Evolutionary conservation across 2,888 invertebrate genomes (phyloP), one percentile per base, ranked within the genome.

Genomic region (Cataglyphis albicans): DNA sequence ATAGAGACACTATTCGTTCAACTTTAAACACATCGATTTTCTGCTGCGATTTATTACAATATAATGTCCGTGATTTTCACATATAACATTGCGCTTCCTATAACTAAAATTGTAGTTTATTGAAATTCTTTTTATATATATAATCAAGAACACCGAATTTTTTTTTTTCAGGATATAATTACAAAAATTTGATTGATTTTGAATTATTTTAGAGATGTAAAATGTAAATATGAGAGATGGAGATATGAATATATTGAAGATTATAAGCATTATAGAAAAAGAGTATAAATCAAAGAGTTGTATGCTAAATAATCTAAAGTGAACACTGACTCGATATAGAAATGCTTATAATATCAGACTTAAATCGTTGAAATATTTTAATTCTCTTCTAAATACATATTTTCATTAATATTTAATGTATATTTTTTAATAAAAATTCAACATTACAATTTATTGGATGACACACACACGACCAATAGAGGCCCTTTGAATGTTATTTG

Each of bases 1-100:
- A 72, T 78, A 76, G 87, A 88, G 84, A 87, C 76, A 89, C 85
- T 89, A 89, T 89, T 88, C 87, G 84, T 86, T 83, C 89, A 88
- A 76, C 81, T 67, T 84, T 67, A 85, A 83, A 67, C 12, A 80
- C 61, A 76, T 63, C 80, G 57, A 44, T 32, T 44, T 68, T 65
- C 21, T 68, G 12, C 41, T 29, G 15, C 67, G 7, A 57, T 48
- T 72, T 68, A 6, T 32, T 21, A 38, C 44, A 68, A 57, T 9
- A 38, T 52, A 25, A 35, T 67, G n/a, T 81, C 15, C 59, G 3
- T 35, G 7, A n/a, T 52, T 57, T 72, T 41, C 55, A 32, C 44
- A 57, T 38, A 61, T 59, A 48, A 32, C 1, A 59, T 15, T n/a
- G 32, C n/a, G 25, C 38, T 18, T 35, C 3, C 9, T 9, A 55